Percentiles rank a stretch among this genome's conserved stretches.
These are phyloP conservation scores for Manduca sexta DNA, from an alignment of 1,140 invertebrate genomes.

Conservation along the genomic window DNA sequence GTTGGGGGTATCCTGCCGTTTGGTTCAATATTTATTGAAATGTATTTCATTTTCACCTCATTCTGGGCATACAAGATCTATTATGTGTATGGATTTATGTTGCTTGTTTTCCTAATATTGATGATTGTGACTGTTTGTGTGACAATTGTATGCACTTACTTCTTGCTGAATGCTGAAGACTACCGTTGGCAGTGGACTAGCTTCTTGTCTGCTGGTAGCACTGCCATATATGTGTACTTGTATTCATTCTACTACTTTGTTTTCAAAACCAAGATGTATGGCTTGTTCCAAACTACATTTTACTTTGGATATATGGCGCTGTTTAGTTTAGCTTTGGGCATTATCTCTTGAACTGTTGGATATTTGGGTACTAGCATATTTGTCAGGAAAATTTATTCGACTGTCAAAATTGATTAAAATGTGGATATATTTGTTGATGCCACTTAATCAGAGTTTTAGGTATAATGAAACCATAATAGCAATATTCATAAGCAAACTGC, in stretches of 20 bases:
- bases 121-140: conserved; percentile 98
- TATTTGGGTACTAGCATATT: conserved; percentile 97
- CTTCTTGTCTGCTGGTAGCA: conserved; percentile 97
- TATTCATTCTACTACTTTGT: conserved; percentile 99
- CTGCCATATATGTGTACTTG: conserved; percentile 96
- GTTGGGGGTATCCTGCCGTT: conserved; percentile 98
- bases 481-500: neutral
- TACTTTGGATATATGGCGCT: conserved; percentile 99
- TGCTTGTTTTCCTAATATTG: conserved; percentile 97
- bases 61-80: conserved; percentile 99
- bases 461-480: neutral
- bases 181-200: conserved; percentile 99
- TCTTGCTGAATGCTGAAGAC: conserved; percentile 99
- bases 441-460: neutral
- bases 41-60: conserved; percentile 99
- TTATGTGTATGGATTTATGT: conserved; percentile 99
- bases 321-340: conserved; percentile 95
- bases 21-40: conserved; percentile 99
- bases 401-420: conserved; percentile 98
- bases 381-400: conserved; percentile 99
- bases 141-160: conserved; percentile 99
- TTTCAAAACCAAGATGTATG: conserved; percentile 99
- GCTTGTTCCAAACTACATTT: conserved; percentile 98
- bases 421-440: neutral
- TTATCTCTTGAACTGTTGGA: conserved; percentile 99